Conservation (phyloP, 2,888 invertebrate species). For the Zygothrica quintamaculata region DNA sequence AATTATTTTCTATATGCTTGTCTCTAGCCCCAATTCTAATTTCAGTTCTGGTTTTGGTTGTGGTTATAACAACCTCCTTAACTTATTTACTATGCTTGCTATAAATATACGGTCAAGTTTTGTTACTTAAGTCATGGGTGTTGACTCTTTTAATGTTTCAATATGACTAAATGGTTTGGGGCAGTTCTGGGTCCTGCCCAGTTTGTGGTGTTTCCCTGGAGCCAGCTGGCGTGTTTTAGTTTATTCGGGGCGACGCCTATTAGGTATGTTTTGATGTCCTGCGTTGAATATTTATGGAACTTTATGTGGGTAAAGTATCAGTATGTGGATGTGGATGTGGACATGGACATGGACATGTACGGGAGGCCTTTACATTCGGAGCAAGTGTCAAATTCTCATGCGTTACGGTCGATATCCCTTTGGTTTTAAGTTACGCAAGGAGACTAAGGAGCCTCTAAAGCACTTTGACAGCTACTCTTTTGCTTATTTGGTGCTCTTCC, state of each 20-base stretch:
- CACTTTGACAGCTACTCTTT: slow-evolving; percentile 69
- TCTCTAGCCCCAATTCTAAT: too few relatives aligned
- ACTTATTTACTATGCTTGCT: slow-evolving; percentile 63
- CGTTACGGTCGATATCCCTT: slow-evolving; percentile 79
- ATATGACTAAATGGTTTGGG: slow-evolving; percentile 76
- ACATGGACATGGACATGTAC: slow-evolving; percentile 57
- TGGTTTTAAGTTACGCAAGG: slow-evolving; percentile 74
- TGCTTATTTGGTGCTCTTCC: slow-evolving; percentile 38
- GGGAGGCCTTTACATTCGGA: slow-evolving; percentile 52
- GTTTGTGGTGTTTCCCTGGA: slow-evolving; percentile 35
- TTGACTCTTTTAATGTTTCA: slow-evolving; percentile 81
- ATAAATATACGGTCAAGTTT: slow-evolving; percentile 64
- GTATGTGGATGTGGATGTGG: too few relatives aligned
- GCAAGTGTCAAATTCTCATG: slow-evolving; percentile 71
- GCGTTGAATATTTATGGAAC: slow-evolving; percentile 47
- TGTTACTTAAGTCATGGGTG: slow-evolving; percentile 72
- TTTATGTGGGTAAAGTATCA: slow-evolving; percentile 25
- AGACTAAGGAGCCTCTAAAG: slow-evolving; percentile 56
- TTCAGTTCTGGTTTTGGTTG: too few relatives aligned
- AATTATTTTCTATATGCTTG: too few relatives aligned
- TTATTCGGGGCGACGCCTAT: slow-evolving; percentile 48
- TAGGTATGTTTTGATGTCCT: slow-evolving; percentile 19
- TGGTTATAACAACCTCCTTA: slow-evolving; percentile 47
- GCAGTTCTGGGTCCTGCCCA: slow-evolving; percentile 34
- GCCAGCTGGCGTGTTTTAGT: slow-evolving; percentile 44